Percentiles rank a stretch among this genome's conserved stretches.
phyloP scores from a whole-genome alignment of 2,888 invertebrate genomes.

The Crioceris asparagi region DNA sequence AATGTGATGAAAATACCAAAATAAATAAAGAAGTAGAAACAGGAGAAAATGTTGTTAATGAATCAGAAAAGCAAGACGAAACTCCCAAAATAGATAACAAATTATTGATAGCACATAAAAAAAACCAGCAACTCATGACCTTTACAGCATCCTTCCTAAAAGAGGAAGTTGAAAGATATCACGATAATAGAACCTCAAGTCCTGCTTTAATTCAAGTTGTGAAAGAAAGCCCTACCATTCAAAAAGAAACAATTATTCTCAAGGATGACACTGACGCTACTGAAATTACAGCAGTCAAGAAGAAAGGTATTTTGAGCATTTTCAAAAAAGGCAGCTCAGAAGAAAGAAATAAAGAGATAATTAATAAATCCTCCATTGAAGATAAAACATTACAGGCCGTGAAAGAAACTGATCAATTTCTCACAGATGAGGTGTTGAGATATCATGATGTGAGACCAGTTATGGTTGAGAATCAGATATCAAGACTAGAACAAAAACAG shows the following conservation, averaged over 20 bases:
- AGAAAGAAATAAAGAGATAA: neutral
- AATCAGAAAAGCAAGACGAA: no score
- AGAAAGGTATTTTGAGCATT: neutral
- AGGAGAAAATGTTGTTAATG: neutral
- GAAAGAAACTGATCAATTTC: slow-evolving; percentile 14
- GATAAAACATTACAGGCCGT: slow-evolving; percentile 6
- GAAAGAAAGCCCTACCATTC: neutral
- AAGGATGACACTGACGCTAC: neutral
- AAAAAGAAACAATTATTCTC: neutral
- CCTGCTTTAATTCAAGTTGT: neutral
- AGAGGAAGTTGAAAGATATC: neutral
- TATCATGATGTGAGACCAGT: slow-evolving; percentile 18
- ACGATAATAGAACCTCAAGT: neutral
- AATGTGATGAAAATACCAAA: neutral
- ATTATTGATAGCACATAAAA: neutral
- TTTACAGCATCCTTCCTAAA: no score
- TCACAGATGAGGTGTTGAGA: slow-evolving; percentile 18
- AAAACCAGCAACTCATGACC: neutral
- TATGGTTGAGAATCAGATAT: neutral
- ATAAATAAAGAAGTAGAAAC: neutral
- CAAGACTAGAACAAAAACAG: neutral
- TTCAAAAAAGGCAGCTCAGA: neutral
- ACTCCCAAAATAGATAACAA: no score
- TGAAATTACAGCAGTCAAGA: no score
- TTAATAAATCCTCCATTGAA: neutral